Evolutionary conservation across 2,113 vertebrate genomes (phyloP), one percentile per base, ranked within the genome.

Genomic region (Cromileptes altivelis): DNA sequence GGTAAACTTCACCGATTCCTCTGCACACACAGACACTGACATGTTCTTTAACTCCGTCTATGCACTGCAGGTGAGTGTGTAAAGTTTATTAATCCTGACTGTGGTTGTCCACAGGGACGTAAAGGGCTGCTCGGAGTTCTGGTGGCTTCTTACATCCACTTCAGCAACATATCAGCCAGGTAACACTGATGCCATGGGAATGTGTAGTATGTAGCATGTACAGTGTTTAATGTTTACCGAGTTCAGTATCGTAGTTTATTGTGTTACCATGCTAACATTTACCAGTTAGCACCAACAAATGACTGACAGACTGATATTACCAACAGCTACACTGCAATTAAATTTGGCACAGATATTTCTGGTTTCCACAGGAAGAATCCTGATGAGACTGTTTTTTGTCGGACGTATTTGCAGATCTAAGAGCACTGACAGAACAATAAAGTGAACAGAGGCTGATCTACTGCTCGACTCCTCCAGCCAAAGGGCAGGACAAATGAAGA

Each of bases 101-200:
- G 60, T 75, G 52, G 13, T 11, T 21, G 7, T 77, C 82, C 58
- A 62, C 90, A 99, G 97, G 97, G 97, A 37, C 94, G 94, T 18
- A 97, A 96, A 94, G 97, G 97, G 85, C 96, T 93, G 65, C 95
- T 98, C 17, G 97, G 97, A 0, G 96, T 98, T 68, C 94, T 97
- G 65, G 94, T 98, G 87, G 97, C 97, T 0, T 97, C 97, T 0
- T 99, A 98, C 81, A 96, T 98, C 90, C 95, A 98, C 85, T 97
- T 97, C 92, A 97, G 95, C 91, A 96, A 94, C 73, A 93, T 96
- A 75, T 97, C 96, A 11, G 94, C 95, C 93, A 98, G 98, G 98
- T 99, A 97, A 93, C 92, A 84, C 71, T 55, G 81, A 69, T 4
- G 25, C 65, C 45, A 42, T 10, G 62, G 23, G 52, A 52, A 10